These are phyloP conservation scores for Epinotia ramella DNA, from an alignment of 2,888 invertebrate genomes.

Conservation along the genomic window DNA sequence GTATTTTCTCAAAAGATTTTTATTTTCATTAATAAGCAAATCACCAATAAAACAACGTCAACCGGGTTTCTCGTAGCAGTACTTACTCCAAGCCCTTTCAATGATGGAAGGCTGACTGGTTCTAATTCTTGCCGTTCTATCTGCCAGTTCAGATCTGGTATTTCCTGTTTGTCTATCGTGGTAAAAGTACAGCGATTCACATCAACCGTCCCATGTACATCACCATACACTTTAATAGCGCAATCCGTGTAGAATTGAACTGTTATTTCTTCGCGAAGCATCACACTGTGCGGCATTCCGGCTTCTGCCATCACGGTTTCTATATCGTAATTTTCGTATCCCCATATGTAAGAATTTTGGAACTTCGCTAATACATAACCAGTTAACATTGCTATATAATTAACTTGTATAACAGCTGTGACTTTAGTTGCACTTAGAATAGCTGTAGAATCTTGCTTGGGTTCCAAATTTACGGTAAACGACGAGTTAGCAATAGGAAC, in stretches of 20 bases:
- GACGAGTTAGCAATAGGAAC: neutral
- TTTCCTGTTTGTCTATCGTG: neutral
- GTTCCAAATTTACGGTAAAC: conserved; percentile 2
- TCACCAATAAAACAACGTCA: neutral
- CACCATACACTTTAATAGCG: conserved; percentile 8
- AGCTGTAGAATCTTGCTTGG: conserved; percentile 13
- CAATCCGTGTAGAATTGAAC: conserved; percentile 17
- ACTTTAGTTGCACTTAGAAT: conserved; percentile 20
- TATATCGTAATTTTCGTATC: conserved; percentile 21
- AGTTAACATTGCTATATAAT: conserved; percentile 7
- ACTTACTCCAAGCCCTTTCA: neutral
- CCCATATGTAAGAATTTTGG: conserved; percentile 21
- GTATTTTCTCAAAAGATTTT: neutral
- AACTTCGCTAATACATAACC: conserved; percentile 12
- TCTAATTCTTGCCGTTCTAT: neutral
- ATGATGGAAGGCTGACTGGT: neutral
- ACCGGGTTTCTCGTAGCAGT: neutral
- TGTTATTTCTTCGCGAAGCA: conserved; percentile 13
- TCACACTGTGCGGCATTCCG: conserved; percentile 11
- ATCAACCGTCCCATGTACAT: neutral
- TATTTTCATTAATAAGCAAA: neutral
- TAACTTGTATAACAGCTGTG: conserved; percentile 4
- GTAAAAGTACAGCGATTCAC: conserved; percentile 14
- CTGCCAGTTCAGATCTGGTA: neutral
- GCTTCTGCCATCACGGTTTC: conserved; percentile 16